Evolutionary conservation across 35 echinoderm and acorn worm species (phyloP).

Genomic region (Lytechinus variegatus): DNA sequence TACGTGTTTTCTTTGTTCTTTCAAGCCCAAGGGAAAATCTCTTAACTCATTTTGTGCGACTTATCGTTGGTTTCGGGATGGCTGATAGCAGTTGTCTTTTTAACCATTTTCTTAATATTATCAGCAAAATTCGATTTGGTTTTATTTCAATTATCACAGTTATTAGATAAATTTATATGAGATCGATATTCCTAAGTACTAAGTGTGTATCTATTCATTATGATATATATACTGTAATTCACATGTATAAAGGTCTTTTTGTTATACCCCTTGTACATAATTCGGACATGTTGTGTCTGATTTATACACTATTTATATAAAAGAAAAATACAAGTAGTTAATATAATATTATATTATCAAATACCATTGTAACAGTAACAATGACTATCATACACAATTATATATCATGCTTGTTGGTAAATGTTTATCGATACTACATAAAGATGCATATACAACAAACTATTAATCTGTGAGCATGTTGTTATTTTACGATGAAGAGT

Average conservation of each 20-base stretch:
- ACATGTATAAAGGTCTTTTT: constrained; percentile 1
- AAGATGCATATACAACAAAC: neutral
- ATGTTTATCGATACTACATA: constrained; percentile 6
- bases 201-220: constrained; percentile 7
- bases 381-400: constrained; percentile 5
- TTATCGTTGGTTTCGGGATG: too few species aligned
- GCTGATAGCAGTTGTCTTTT: too few species aligned
- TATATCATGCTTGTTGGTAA: constrained; percentile 13
- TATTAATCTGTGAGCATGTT: neutral
- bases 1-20: too few species aligned
- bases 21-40: too few species aligned
- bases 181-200: neutral
- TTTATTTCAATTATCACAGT: neutral
- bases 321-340: neutral
- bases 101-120: neutral
- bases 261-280: neutral
- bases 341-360: constrained; percentile 4
- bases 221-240: neutral
- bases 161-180: neutral
- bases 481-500: too few species aligned
- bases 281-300: neutral
- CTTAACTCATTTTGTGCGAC: too few species aligned
- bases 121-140: neutral
- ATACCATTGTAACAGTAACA: constrained; percentile 1
- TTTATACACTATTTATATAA: constrained; percentile 21